Evolutionary conservation across 2,797 vertebrate genomes (phyloP).

Genomic region (Monodelphis domestica): DNA sequence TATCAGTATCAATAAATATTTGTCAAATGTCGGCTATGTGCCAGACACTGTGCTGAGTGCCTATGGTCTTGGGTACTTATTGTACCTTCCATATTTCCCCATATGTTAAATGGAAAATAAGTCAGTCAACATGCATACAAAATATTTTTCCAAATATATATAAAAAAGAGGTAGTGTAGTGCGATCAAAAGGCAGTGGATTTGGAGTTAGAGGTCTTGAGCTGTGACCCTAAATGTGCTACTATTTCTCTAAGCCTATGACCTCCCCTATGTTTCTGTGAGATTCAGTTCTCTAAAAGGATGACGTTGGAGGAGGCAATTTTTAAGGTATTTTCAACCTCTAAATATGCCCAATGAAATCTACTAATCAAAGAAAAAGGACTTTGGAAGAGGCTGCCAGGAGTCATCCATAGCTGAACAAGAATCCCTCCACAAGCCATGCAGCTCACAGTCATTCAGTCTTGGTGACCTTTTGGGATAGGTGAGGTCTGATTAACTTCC

Average conservation of each 20-base stretch:
- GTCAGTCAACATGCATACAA: background rate
- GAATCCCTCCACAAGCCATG: background rate
- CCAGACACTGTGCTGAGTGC: background rate
- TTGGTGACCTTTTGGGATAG: background rate
- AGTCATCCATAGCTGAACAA: background rate
- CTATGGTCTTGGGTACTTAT: background rate
- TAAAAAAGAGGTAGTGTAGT: background rate
- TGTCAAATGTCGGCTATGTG: background rate
- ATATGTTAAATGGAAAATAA: conserved; percentile 26
- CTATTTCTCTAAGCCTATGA: background rate
- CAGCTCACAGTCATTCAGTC: background rate
- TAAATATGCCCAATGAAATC: conserved; percentile 26
- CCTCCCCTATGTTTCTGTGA: background rate
- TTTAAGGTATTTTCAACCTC: background rate
- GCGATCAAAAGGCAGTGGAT: background rate
- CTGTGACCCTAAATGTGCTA: background rate
- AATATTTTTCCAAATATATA: conserved; percentile 26
- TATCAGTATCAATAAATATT: background rate
- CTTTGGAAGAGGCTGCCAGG: background rate
- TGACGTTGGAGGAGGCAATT: background rate
- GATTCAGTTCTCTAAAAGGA: background rate
- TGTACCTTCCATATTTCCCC: background rate
- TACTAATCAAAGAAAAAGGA: conserved; percentile 1
- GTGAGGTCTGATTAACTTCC: background rate
- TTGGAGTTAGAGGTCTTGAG: background rate